Conservation (phyloP, 2,797 vertebrate species). For the Sebastes matsubarae region DNA sequence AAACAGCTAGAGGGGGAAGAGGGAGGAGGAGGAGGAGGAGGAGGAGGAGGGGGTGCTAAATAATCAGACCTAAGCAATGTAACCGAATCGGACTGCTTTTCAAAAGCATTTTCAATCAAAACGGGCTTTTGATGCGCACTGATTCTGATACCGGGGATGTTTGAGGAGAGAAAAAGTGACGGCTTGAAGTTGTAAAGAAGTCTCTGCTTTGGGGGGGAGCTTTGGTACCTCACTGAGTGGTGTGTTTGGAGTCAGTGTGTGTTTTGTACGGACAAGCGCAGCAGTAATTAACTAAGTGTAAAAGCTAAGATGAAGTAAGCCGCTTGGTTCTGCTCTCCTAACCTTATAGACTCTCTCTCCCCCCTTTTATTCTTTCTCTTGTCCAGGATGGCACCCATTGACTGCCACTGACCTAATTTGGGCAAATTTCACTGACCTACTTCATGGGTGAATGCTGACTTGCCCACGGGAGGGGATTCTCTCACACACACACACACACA, state of each 20-base stretch:
- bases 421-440: slow-evolving; percentile 81
- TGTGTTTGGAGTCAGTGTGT: slow-evolving; percentile 5
- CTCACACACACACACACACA: slow-evolving; percentile 19
- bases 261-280: slow-evolving; percentile 21
- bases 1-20: slow-evolving; percentile 59
- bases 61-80: slow-evolving; percentile 66
- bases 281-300: slow-evolving; percentile 65
- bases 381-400: slow-evolving; percentile 71
- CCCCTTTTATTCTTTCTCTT: slow-evolving; percentile 39
- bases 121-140: slow-evolving; percentile 49
- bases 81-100: slow-evolving; percentile 65
- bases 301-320: slow-evolving; percentile 60
- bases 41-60: slow-evolving; percentile 56
- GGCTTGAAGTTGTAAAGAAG: slow-evolving; percentile 45
- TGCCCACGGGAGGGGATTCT: slow-evolving; percentile 72
- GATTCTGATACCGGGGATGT: slow-evolving; percentile 58
- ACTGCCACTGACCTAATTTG: slow-evolving; percentile 82
- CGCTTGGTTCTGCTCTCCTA: slow-evolving; percentile 63
- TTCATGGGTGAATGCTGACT: slow-evolving; percentile 80
- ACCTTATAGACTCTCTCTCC: slow-evolving; percentile 35
- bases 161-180: slow-evolving; percentile 44
- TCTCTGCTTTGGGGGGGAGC: slow-evolving; percentile 28
- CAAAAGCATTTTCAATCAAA: slow-evolving; percentile 67
- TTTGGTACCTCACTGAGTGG: slow-evolving; percentile 17
- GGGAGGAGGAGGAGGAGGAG: slow-evolving; percentile 13